A percentile compares a stretch with the other conserved stretches of the same genome.
phyloP scores from a whole-genome alignment of 2,113 vertebrate genomes.

The Suricata suricatta region DNA sequence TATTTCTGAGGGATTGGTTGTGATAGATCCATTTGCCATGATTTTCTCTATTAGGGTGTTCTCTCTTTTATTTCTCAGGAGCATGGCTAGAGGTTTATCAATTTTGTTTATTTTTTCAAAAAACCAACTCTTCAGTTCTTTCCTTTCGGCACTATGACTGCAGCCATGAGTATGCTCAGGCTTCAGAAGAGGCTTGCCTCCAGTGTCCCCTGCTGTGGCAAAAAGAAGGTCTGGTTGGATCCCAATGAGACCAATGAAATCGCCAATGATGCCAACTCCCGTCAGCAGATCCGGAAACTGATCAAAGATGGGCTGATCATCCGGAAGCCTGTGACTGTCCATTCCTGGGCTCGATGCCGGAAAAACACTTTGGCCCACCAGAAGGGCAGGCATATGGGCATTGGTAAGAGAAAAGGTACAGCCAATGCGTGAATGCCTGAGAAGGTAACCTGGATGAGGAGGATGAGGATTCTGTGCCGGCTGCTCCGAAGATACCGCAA shows the following conservation, averaged over 20 bases:
- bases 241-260: slow-evolving; percentile 99
- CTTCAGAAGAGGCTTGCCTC: slow-evolving; percentile 98
- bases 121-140: too few species aligned
- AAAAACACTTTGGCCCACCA: slow-evolving; percentile 97
- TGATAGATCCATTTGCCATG: too few species aligned
- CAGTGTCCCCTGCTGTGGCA: slow-evolving; percentile 97
- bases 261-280: slow-evolving; percentile 97
- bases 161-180: slow-evolving; percentile 99
- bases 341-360: slow-evolving; percentile 96
- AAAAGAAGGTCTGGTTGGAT: slow-evolving; percentile 98
- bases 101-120: too few species aligned
- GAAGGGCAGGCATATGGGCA: slow-evolving; percentile 97
- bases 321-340: slow-evolving; percentile 96
- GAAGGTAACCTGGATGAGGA: slow-evolving; percentile 97
- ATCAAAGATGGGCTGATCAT: slow-evolving; percentile 99
- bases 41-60: too few species aligned
- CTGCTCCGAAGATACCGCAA: slow-evolving; percentile 97
- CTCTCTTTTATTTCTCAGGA: too few species aligned
- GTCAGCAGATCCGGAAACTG: slow-evolving; percentile 97
- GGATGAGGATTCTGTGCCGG: slow-evolving; percentile 96
- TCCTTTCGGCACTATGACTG: too few species aligned
- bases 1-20: too few species aligned
- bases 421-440: slow-evolving; percentile 98
- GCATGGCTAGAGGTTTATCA: too few species aligned
- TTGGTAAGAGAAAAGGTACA: slow-evolving; percentile 99